Percentiles rank a stretch among this genome's conserved stretches.
Conservation (phyloP, 2,888 invertebrate genomes). For the Heliconius charithonia region DNA sequence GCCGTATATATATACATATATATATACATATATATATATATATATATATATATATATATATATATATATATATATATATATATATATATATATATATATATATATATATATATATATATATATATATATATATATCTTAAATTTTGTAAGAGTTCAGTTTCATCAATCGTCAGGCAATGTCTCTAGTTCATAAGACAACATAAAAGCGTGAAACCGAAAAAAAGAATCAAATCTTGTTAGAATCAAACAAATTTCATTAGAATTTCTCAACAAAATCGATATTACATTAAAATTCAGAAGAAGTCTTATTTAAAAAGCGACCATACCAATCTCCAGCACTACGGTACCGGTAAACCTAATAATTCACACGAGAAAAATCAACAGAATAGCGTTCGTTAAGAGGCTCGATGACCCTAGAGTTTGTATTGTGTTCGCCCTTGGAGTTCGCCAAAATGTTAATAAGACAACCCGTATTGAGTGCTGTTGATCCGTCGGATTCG, state of each 20-base stretch:
- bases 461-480: constrained; percentile 55
- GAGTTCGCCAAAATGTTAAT: constrained; percentile 67
- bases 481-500: constrained; percentile 51
- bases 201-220: no score
- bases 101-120: no score
- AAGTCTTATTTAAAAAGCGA: background rate
- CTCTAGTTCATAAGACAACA: no score
- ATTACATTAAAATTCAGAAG: background rate
- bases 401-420: constrained; percentile 70
- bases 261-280: background rate
- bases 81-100: no score
- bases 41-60: no score
- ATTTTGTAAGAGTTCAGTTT: no score
- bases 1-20: no score
- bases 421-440: constrained; percentile 66
- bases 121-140: no score
- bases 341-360: constrained; percentile 51
- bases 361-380: constrained; percentile 78
- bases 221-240: background rate
- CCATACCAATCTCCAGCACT: constrained; percentile 1
- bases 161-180: no score
- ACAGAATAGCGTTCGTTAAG: constrained; percentile 81
- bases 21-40: no score
- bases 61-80: no score
- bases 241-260: background rate